Percentiles rank a stretch among this genome's conserved stretches.
These are phyloP conservation scores for Lordiphosa mommai DNA, from an alignment of 1,140 invertebrate genomes.

Conservation along the genomic window DNA sequence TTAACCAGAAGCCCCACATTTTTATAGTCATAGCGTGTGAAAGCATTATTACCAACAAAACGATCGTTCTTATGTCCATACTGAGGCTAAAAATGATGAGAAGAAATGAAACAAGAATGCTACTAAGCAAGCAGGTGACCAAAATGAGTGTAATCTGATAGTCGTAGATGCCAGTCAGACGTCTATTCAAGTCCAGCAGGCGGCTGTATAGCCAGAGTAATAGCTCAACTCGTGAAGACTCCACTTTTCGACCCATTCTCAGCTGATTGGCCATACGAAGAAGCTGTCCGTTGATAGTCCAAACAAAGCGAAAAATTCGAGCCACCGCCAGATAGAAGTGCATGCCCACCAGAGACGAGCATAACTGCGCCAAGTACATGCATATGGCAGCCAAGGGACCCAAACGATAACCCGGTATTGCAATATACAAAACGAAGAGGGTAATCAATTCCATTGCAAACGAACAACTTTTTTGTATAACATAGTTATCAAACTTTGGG, in stretches of 20 bases:
- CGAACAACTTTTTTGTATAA: constrained; percentile 7
- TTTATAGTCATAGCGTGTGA: constrained; percentile 22
- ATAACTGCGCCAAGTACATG: not conserved
- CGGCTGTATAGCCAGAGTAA: constrained; percentile 10
- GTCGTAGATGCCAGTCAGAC: constrained; percentile 21
- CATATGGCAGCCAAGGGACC: not conserved
- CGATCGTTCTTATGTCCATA: not conserved
- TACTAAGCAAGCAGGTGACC: constrained; percentile 11
- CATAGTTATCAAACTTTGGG: constrained; percentile 6
- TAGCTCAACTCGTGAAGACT: not conserved
- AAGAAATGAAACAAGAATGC: constrained; percentile 32
- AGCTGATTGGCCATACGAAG: constrained; percentile 1
- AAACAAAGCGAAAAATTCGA: constrained; percentile 34
- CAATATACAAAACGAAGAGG: not conserved
- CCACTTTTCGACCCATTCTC: not conserved
- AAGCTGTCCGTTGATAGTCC: constrained; percentile 39
- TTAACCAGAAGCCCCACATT: constrained; percentile 42
- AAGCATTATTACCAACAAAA: not conserved
- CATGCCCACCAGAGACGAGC: not conserved
- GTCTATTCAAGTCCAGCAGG: constrained; percentile 17
- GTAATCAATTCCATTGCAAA: not conserved
- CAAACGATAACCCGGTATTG: not conserved
- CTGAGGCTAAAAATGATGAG: constrained; percentile 32
- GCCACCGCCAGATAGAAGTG: constrained; percentile 37
- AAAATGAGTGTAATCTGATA: constrained; percentile 33